Percentiles rank a stretch among this genome's conserved stretches.
These are phyloP conservation scores for Lamprotornis superbus DNA, from an alignment of 2,113 vertebrate genomes.

Conservation along the genomic window DNA sequence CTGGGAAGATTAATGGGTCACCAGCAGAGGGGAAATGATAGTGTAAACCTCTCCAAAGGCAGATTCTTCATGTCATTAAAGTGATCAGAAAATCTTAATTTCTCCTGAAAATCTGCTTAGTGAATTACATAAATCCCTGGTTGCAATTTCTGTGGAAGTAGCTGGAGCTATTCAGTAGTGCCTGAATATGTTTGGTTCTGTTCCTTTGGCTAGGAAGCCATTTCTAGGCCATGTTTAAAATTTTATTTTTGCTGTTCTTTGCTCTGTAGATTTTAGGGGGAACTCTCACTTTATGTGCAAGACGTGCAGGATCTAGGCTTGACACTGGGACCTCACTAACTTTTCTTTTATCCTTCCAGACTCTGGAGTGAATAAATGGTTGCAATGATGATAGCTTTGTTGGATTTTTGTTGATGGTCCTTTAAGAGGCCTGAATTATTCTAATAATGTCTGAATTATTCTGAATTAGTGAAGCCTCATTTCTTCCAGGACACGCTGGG, in stretches of 20 bases:
- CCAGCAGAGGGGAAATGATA: neutral
- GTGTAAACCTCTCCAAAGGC: neutral
- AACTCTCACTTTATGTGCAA: neutral
- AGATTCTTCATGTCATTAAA: neutral
- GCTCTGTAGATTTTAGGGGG: neutral
- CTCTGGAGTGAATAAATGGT: neutral
- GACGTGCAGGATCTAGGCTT: rapidly evolving
- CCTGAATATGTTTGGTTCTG: neutral
- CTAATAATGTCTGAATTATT: neutral
- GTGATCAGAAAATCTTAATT: neutral
- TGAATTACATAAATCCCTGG: neutral
- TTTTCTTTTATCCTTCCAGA: neutral
- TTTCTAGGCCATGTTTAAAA: neutral
- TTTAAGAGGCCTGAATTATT: neutral
- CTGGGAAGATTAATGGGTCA: neutral
- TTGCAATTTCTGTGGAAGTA: neutral
- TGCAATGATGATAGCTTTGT: neutral
- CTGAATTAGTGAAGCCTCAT: neutral
- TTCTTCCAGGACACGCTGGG: neutral
- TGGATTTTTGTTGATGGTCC: neutral
- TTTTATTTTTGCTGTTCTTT: neutral
- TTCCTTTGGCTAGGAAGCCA: neutral
- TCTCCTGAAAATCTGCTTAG: neutral
- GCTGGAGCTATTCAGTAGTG: neutral
- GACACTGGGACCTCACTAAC: neutral